Percentiles rank a stretch among this genome's conserved stretches.
phyloP scores from a whole-genome alignment of 1,140 invertebrate genomes.

The Plectus sambesii region DNA sequence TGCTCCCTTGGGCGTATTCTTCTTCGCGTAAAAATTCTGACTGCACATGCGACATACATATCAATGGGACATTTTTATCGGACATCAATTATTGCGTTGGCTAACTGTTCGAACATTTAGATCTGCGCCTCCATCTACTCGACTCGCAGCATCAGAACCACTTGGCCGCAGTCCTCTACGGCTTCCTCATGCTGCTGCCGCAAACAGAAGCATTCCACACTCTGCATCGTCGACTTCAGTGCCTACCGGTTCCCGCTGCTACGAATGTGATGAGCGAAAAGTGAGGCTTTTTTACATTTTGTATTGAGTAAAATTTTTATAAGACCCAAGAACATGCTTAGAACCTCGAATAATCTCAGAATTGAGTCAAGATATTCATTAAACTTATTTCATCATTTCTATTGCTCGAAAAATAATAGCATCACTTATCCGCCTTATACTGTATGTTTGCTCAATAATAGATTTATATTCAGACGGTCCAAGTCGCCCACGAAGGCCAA shows the following conservation, averaged over 20 bases:
- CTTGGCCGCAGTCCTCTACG: conserved; percentile 79
- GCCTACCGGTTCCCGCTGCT: conserved; percentile 70
- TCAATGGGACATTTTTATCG: too few relatives aligned
- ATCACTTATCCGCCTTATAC: too few relatives aligned
- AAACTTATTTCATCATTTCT: too few relatives aligned
- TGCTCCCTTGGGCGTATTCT: too few relatives aligned
- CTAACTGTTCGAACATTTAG: conserved; percentile 51
- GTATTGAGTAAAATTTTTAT: conserved; percentile 9
- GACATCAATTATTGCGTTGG: not conserved
- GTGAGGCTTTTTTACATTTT: conserved; percentile 28
- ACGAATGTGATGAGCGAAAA: conserved; percentile 48
- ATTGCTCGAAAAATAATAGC: too few relatives aligned
- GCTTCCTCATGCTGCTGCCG: conserved; percentile 89
- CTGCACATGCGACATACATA: too few relatives aligned
- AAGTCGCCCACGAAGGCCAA: too few relatives aligned
- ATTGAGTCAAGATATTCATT: not conserved
- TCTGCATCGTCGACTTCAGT: conserved; percentile 71
- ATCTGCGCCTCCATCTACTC: conserved; percentile 77
- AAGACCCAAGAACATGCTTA: conserved; percentile 3
- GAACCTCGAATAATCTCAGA: conserved; percentile 5
- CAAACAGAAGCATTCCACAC: conserved; percentile 89
- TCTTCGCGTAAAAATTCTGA: too few relatives aligned
- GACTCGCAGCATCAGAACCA: conserved; percentile 64
- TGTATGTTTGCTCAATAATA: too few relatives aligned
- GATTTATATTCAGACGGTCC: too few relatives aligned